Conservation (phyloP, 2,113 vertebrate species). For the Uria aalge region DNA sequence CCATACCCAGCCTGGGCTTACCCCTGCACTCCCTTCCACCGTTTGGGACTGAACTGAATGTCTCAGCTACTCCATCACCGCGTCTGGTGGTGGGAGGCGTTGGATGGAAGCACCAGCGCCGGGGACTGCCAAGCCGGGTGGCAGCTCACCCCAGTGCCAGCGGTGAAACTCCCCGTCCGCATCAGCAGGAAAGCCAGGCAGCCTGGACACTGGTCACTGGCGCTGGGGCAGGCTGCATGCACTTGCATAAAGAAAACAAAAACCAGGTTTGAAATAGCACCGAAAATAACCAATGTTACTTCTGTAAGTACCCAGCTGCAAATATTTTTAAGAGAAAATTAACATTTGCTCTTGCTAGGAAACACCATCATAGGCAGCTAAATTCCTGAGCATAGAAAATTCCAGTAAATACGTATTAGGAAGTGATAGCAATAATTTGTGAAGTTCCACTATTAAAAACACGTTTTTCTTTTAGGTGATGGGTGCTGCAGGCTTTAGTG, state of each 20-base stretch:
- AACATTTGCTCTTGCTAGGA: not conserved
- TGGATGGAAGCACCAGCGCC: not conserved
- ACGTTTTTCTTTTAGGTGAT: not conserved
- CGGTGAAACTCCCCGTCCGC: not conserved
- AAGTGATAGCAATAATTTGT: not conserved
- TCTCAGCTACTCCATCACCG: not conserved
- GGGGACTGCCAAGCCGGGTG: not conserved
- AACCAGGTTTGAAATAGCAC: not conserved
- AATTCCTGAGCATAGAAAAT: not conserved
- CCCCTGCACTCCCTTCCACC: not conserved
- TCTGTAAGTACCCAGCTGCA: not conserved
- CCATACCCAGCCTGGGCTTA: not conserved
- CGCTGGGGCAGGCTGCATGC: not conserved
- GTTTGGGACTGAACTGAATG: not conserved
- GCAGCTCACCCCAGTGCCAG: not conserved
- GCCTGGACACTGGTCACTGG: not conserved
- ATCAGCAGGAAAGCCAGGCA: not conserved
- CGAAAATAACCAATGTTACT: not conserved
- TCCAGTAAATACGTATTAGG: not conserved
- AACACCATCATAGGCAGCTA: not conserved
- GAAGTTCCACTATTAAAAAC: not conserved
- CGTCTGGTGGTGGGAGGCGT: accelerated
- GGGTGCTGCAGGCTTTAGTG: not conserved
- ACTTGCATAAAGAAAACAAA: not conserved
- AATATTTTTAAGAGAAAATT: not conserved